Conservation (phyloP, 2,797 vertebrate genomes). For the Pelobates cultripes region DNA sequence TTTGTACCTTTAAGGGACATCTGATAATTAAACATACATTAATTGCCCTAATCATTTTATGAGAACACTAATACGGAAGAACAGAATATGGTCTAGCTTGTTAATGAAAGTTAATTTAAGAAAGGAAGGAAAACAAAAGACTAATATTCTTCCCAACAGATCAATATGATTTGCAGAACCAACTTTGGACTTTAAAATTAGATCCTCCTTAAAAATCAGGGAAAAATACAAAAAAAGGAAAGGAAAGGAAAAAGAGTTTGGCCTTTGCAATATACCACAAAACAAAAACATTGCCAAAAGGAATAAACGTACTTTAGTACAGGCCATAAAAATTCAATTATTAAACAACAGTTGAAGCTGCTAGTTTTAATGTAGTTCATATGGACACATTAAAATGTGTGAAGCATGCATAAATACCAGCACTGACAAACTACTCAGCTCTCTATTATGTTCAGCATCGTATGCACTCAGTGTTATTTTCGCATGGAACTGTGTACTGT, state of each 20-base stretch:
- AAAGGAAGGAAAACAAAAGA: neutral
- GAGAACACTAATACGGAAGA: constrained; percentile 69
- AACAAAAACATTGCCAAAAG: constrained; percentile 25
- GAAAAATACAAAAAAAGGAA: neutral
- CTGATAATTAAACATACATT: constrained; percentile 69
- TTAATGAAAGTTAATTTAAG: constrained; percentile 64
- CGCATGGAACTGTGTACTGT: constrained; percentile 45
- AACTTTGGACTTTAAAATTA: too few relatives aligned
- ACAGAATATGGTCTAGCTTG: constrained; percentile 69
- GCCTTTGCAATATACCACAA: constrained; percentile 64
- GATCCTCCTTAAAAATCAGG: neutral
- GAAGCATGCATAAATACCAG: constrained; percentile 60
- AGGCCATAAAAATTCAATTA: constrained; percentile 65
- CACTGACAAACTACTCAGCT: constrained; percentile 51
- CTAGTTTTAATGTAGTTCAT: constrained; percentile 66
- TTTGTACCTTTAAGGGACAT: constrained; percentile 63
- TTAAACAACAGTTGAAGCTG: constrained; percentile 64
- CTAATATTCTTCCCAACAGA: too few relatives aligned
- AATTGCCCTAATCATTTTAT: constrained; percentile 69
- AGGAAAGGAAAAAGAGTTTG: constrained; percentile 42
- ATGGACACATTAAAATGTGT: constrained; percentile 61
- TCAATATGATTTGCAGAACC: too few relatives aligned
- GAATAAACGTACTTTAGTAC: constrained; percentile 61
- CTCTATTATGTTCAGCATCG: constrained; percentile 51
- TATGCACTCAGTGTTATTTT: constrained; percentile 46